Evolutionary conservation across 1,140 invertebrate species (phyloP).

Genomic region (Spodoptera litura): DNA sequence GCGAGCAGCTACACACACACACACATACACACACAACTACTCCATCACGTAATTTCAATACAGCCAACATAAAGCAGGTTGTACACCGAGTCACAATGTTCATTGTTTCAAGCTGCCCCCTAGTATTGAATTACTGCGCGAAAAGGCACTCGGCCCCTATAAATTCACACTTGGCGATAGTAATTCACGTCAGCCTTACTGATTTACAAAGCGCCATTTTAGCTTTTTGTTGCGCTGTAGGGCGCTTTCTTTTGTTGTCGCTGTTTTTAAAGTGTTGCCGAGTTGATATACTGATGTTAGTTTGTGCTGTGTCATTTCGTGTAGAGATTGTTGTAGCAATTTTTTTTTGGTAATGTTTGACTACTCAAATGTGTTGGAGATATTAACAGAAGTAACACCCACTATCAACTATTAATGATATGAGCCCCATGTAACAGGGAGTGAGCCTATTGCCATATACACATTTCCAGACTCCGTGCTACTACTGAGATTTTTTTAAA

Average conservation of each 20-base stretch:
- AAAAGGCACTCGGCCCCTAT: constrained; percentile 42
- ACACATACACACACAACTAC: not conserved
- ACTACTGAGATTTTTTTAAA: too few relatives aligned
- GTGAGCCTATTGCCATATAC: too few relatives aligned
- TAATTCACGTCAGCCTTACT: constrained; percentile 54
- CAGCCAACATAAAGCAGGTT: not conserved
- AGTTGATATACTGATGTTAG: not conserved
- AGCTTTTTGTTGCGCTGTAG: constrained; percentile 41
- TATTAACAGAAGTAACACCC: too few relatives aligned
- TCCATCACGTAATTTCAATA: not conserved
- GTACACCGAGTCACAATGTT: constrained; percentile 4
- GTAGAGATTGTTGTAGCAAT: too few relatives aligned
- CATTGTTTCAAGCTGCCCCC: constrained; percentile 13
- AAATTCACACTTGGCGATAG: constrained; percentile 53
- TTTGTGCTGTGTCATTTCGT: not conserved
- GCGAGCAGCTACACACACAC: too few relatives aligned
- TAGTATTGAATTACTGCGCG: constrained; percentile 42
- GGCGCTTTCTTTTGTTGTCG: constrained; percentile 22
- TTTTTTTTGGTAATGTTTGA: too few relatives aligned
- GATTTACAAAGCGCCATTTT: constrained; percentile 50
- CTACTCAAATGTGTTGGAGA: too few relatives aligned
- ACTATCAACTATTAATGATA: too few relatives aligned
- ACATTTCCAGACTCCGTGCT: too few relatives aligned
- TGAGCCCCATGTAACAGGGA: too few relatives aligned
- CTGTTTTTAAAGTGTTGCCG: not conserved